Evolutionary conservation across 1,140 invertebrate genomes (phyloP), one percentile per base, ranked within the genome.

Genomic region (Aradophagus sp.): DNA sequence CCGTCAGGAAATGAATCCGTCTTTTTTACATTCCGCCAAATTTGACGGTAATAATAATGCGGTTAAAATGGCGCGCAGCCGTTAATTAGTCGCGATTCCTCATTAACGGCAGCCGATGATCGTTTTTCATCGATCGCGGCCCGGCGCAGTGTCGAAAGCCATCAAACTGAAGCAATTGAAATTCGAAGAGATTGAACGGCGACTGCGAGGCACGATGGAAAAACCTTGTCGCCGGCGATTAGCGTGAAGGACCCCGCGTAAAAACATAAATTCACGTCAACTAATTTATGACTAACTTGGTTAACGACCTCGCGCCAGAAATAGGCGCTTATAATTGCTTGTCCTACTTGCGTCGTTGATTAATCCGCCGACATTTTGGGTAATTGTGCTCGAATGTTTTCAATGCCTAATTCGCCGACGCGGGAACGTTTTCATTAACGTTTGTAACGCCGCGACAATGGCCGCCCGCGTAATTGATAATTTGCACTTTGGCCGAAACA

Each of bases 321-420:
- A 47, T 47, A 55, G 61, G 6, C 14, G 29, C 27, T 47, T 48
- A 39, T 52, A 45, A 53, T 45, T 65, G 42, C 11, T 42, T 27
- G 61, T 53, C 31, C 59, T 32, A 63, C 14, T 53, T 63, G 32
- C 31, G 20, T 32, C 39, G 38, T 63, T 63, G 48, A 63, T 63
- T 62, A 36, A 44, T 36, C 13, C 44, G n/a, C n/a, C 7, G 1
- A 16, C 14, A 45, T 50, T 63, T 63, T 53, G 12, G 59, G 47
- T 53, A 45, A 63, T 53, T 53, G 59, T 26, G 12, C 31, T 32
- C n/a, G 11, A 42, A 19, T 29, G 20, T 59, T 31, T 14, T 47
- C 26, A 39, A 17, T n/a, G n/a, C n/a, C n/a, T n/a, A n/a, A n/a
- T n/a, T n/a, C 16, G 48, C 2, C 5, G 13, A 20, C 31, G 5